Evolutionary conservation across 2,113 vertebrate genomes (phyloP).

Genomic region (Probosciger aterrimus): DNA sequence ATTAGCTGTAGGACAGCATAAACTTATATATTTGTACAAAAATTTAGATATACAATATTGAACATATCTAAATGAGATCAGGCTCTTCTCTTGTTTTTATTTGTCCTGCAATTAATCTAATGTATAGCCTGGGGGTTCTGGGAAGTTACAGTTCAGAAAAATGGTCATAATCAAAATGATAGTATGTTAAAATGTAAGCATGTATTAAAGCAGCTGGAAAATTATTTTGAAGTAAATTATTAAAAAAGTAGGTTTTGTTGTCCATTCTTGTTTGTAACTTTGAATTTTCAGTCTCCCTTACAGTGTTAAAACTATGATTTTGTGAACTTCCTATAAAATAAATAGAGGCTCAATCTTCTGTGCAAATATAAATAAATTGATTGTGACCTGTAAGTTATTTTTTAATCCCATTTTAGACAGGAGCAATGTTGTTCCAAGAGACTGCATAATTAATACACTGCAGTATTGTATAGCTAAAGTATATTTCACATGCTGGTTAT

Average conservation of each 20-base stretch:
- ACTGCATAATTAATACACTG: background rate
- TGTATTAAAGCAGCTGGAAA: background rate
- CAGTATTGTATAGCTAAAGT: background rate
- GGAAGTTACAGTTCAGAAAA: background rate
- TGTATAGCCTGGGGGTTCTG: background rate
- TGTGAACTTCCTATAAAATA: background rate
- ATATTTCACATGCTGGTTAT: background rate
- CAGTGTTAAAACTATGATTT: background rate
- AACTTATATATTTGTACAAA: background rate
- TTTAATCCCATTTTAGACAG: background rate
- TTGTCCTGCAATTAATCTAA: background rate
- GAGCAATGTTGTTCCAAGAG: background rate
- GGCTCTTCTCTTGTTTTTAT: background rate
- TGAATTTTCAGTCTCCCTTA: background rate
- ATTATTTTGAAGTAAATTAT: background rate
- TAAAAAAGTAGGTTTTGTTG: background rate
- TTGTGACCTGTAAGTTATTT: background rate
- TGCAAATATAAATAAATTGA: background rate
- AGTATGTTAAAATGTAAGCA: background rate
- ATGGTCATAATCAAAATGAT: background rate
- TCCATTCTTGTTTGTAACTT: background rate
- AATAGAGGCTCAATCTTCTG: background rate
- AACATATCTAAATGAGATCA: background rate
- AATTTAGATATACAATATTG: background rate
- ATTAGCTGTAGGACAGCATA: background rate